Evolutionary conservation across 1,140 invertebrate species (phyloP).

Genomic region (Campoletis sonorensis): DNA sequence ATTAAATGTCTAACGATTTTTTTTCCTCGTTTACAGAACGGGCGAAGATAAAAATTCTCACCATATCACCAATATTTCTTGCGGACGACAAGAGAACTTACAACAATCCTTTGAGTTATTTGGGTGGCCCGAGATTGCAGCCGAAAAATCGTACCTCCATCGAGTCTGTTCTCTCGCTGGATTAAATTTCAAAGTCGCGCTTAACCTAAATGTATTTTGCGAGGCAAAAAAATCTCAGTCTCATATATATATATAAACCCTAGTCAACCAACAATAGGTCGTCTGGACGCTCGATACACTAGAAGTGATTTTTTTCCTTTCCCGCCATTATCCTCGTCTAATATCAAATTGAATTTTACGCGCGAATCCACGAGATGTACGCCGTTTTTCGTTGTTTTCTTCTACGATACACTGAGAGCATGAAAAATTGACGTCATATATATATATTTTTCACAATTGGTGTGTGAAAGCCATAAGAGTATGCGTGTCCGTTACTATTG

Average conservation of each 20-base stretch:
- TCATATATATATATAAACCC: constrained; percentile 33
- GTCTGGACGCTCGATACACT: constrained; percentile 12
- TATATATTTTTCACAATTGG: neutral
- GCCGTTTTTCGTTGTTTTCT: neutral
- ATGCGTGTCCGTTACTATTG: constrained; percentile 11
- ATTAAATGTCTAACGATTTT: constrained; percentile 4
- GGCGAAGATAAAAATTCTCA: constrained; percentile 59
- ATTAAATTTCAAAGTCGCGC: constrained; percentile 72
- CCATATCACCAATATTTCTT: constrained; percentile 76
- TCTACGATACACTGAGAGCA: neutral
- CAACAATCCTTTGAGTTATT: constrained; percentile 84
- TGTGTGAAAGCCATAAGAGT: neutral
- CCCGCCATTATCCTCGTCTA: neutral
- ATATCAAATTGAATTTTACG: neutral
- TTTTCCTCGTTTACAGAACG: constrained; percentile 58
- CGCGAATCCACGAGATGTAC: neutral
- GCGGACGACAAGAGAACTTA: constrained; percentile 79
- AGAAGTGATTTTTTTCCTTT: neutral
- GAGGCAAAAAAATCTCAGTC: constrained; percentile 18
- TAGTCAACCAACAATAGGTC: constrained; percentile 35
- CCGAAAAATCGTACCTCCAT: constrained; percentile 79
- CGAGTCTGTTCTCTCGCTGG: constrained; percentile 84
- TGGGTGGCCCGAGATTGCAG: constrained; percentile 80
- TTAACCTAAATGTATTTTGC: neutral
- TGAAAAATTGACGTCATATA: neutral